Base-by-base conservation (phyloP, 2,113 vertebrate species). In the Fulmarus glacialis region DNA sequence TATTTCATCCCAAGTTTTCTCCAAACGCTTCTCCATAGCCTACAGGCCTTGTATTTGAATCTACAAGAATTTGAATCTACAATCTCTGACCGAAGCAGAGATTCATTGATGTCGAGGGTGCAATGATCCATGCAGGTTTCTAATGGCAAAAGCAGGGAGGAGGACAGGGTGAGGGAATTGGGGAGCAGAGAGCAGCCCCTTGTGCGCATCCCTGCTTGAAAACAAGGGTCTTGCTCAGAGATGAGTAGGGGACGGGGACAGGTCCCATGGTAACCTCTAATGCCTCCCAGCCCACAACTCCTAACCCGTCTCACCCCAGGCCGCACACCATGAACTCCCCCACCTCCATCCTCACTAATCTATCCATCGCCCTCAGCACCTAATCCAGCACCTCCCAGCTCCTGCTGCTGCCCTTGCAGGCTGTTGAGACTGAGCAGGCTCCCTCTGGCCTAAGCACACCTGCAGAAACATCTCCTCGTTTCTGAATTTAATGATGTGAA, bases 401-500 rank as follows among this genome's bases (percentile, higher is more conserved):
- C 40, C 50, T 1, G 2, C 34, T 66, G 50, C 20, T 1, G 1
- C 12, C 7, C 24, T 12, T 0, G 0, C 17, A 26, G 48, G 34
- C 40, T 40, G 15, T 2, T 63, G 66, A 34, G 20, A 26, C 30
- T 17, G 5, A 64, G 16, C 34, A 58, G 82, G 9, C 7, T 7
- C 8, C 8, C 36, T 74, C 19, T 3, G 6, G 11, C 3, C 19
- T 15, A 58, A 56, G 8, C 2, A 26, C 9, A 13, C 6, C 7
- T 30, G 23, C 34, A 89, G 27, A 81, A 73, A 56, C 10, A 58
- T 24, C 38, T 72, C 15, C 14, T 60, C 11, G 15, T 45, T 73
- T 77, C 59, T 55, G 8, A 40, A 58, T 58, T 55, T 53, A 73
- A 18, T 55, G 12, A 72, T 40, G 12, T 43, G 55, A 88, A 48